Base-by-base conservation (phyloP, 2,797 vertebrate species). In the Oryzias sinensis region DNA sequence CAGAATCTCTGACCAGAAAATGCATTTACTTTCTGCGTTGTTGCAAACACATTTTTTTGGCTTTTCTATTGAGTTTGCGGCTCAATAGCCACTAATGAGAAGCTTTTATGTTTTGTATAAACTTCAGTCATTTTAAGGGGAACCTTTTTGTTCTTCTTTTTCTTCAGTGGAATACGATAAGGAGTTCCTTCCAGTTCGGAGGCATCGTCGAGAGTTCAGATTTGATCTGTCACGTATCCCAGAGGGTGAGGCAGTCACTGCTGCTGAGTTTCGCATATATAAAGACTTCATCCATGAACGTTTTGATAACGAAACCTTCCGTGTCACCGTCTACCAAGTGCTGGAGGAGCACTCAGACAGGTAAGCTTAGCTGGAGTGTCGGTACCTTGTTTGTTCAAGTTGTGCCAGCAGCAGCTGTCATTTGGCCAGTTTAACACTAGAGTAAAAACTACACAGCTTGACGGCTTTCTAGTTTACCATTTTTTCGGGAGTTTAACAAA, bases 191-290 rank as follows among this genome's bases (percentile, higher is more conserved):
- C 93, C 96, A 2, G 95, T 96, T 29, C 91, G 94, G 53, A 93
- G 95, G 72, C 97, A 98, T 87, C 95, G 96, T 62, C 84, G 93
- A 40, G 96, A 99, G 86, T 99, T 98, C 89, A 90, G 94, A 49
- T 99, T 99, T 4, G 96, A 99, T 77, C 91, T 98, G 6, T 96
- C 96, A 6, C 93, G 93, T 69, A 98, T 99, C 86, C 97, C 97
- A 0, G 97, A 99, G 70, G 97, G 97, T 0, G 97, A 99, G 76
- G 94, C 94, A 0, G 97, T 98, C 70, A 99, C 97, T 0, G 96
- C 97, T 0, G 97, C 97, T 0, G 97, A 99, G 70, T 98, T 99
- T 85, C 93, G 97, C 29, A 97, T 99, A 76, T 99, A 97, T 60
- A 99, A 99, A 87, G 97, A 99, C 87, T 97, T 94, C 78, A 88